Base-by-base conservation (phyloP, 2,888 invertebrate genomes). In the Scelioninae gen. 2 region DNA sequence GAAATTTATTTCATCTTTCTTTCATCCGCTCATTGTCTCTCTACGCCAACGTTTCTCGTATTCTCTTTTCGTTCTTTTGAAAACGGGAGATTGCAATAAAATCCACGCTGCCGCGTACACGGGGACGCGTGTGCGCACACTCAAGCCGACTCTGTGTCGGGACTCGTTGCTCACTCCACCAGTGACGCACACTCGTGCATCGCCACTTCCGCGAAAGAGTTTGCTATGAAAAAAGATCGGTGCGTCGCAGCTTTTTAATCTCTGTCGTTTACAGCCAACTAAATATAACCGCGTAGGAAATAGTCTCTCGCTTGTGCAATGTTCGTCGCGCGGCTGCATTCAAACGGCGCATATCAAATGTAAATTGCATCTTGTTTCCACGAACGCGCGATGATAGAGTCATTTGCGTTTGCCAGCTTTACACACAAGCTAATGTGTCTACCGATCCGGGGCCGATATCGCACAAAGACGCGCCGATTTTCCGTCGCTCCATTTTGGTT, bases 321-420 rank as follows among this genome's bases (percentile, higher is more conserved):
- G 58, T 58, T 57, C 57, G 18, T 31, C 61, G 52, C 61, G 50
- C 31, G 19, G 43, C 19, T 25, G 53, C 35, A 57, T 48, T 57
- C 55, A 45, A 58, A 45, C 35, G 43, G 22, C 52, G 35, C 58
- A 45, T 45, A 50, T 45, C 52, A 50, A 68, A 68, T 37, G 46
- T 43, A 68, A 68, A 68, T 68, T 68, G 28, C 16, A 58, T 50
- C 67, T 58, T 58, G 45, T 67, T 65, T 57, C 48, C 41, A 4
- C 33, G 31, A 31, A 19, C 18, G 4, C 45, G 63, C 19, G 61
- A 25, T 33, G 52, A 31, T 33, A 52, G 52, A 52, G 43, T 63
- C 63, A 35, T 63, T 52, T 52, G 31, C 41, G 61, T 39, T 22
- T 25, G 37, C 37, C 43, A 18, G 22, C 52, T 50, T 50, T 52